A percentile compares a stretch with the other conserved stretches of the same genome.
These are phyloP conservation scores for Drosophila tripunctata DNA, from an alignment of 2,888 invertebrate genomes.

Conservation along the genomic window DNA sequence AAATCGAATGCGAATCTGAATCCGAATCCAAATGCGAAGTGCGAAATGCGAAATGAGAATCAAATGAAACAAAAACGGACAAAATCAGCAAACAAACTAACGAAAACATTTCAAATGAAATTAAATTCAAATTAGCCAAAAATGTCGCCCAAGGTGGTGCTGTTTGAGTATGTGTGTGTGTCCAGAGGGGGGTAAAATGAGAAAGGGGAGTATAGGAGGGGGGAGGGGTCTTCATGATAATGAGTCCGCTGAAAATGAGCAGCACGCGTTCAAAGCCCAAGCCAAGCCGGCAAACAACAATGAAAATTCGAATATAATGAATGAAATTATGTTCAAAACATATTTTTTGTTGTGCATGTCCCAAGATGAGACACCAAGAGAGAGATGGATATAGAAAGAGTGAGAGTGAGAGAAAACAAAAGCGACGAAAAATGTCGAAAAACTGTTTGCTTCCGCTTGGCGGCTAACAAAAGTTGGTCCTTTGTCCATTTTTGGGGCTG, in stretches of 20 bases:
- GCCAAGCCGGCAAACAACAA: constrained; percentile 25
- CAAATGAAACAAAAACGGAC: constrained; percentile 25
- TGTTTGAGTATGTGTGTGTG: neutral
- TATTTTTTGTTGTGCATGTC: constrained; percentile 42
- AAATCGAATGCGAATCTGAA: constrained; percentile 43
- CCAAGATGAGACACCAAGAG: neutral
- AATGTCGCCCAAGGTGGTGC: constrained; percentile 37
- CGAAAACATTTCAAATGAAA: constrained; percentile 55
- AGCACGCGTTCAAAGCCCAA: constrained; percentile 29
- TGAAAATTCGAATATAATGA: constrained; percentile 51
- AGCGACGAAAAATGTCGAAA: constrained; percentile 34
- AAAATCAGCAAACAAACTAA: constrained; percentile 14
- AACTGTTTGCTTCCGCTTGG: constrained; percentile 59
- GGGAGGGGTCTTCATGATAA: constrained; percentile 39
- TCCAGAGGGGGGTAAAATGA: neutral
- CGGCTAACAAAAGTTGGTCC: constrained; percentile 50
- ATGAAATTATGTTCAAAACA: constrained; percentile 63
- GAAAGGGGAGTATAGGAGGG: neutral
- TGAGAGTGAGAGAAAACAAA: constrained; percentile 5
- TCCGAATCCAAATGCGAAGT: too few relatives aligned
- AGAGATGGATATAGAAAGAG: neutral
- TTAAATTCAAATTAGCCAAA: constrained; percentile 60
- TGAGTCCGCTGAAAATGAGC: constrained; percentile 53
- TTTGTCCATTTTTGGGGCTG: constrained; percentile 53
- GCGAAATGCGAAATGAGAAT: constrained; percentile 17